These are phyloP conservation scores for Entomyzon cyanotis DNA, from an alignment of 2,113 vertebrate species.

Conservation along the genomic window DNA sequence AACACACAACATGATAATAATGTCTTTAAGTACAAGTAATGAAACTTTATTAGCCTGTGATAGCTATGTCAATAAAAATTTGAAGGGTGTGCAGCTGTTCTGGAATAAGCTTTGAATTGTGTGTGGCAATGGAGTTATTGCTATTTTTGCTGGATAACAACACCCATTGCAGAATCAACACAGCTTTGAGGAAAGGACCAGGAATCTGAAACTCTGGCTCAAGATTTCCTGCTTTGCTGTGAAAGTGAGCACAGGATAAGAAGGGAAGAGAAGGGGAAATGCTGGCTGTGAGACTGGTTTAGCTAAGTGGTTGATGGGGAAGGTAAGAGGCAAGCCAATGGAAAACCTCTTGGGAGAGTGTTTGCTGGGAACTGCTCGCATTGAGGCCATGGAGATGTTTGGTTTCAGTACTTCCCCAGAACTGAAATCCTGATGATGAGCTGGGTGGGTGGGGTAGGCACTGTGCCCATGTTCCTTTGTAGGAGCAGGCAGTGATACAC, in stretches of 20 bases:
- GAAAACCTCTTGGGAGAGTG: not conserved
- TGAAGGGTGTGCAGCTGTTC: conserved; percentile 38
- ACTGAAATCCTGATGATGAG: not conserved
- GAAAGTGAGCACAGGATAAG: not conserved
- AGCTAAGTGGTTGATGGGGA: not conserved
- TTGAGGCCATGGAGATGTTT: fast-evolving
- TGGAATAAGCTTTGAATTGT: not conserved
- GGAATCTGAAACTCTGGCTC: not conserved
- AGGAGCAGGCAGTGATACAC: too few relatives aligned
- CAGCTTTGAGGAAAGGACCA: not conserved
- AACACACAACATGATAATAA: not conserved
- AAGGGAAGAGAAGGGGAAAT: not conserved
- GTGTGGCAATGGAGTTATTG: not conserved
- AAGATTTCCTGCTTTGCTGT: not conserved
- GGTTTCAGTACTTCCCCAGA: not conserved
- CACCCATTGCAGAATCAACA: not conserved
- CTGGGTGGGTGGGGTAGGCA: not conserved
- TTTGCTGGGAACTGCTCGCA: not conserved
- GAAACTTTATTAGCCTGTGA: conserved; percentile 47
- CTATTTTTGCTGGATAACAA: not conserved
- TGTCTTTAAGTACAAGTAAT: conserved; percentile 33
- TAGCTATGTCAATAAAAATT: conserved; percentile 40
- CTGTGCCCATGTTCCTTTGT: fast-evolving
- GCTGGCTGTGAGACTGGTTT: fast-evolving
- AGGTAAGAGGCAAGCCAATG: not conserved